These are phyloP conservation scores for Camptogramma bilineatum DNA, from an alignment of 2,888 invertebrate species.

Conservation along the genomic window DNA sequence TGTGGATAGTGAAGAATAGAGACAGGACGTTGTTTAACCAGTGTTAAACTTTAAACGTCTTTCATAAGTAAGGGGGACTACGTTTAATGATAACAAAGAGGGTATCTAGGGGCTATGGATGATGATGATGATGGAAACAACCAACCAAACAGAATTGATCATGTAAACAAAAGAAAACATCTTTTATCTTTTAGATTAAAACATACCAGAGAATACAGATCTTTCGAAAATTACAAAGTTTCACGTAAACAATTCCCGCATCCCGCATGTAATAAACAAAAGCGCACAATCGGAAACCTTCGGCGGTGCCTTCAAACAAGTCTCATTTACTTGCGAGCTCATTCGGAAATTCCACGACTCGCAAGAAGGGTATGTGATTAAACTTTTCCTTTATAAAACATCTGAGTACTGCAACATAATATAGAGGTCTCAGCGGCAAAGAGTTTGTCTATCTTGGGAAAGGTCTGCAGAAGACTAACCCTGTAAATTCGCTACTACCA, in stretches of 20 bases:
- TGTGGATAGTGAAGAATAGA: too few species aligned
- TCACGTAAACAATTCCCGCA: conserved; percentile 7
- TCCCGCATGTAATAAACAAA: conserved; percentile 16
- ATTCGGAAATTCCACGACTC: conserved; percentile 52
- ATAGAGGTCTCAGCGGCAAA: background rate
- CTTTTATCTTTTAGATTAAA: background rate
- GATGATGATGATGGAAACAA: too few species aligned
- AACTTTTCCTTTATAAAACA: conserved; percentile 57
- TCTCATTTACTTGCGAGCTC: conserved; percentile 51
- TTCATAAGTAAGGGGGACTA: too few species aligned
- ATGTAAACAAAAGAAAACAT: too few species aligned
- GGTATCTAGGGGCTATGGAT: too few species aligned
- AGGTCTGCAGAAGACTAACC: too few species aligned
- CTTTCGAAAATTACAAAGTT: background rate
- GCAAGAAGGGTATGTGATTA: conserved; percentile 47
- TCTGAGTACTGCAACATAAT: background rate
- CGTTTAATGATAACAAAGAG: too few species aligned
- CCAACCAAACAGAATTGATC: too few species aligned
- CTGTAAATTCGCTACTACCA: too few species aligned
- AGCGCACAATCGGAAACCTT: conserved; percentile 32
- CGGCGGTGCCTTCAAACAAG: conserved; percentile 30
- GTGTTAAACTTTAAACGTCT: too few species aligned
- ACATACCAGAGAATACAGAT: background rate
- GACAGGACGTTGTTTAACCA: too few species aligned
- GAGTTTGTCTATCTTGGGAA: background rate